Evolutionary conservation across 2,888 invertebrate genomes (phyloP), one percentile per base, ranked within the genome.

Genomic region (Tortricodes alternella): DNA sequence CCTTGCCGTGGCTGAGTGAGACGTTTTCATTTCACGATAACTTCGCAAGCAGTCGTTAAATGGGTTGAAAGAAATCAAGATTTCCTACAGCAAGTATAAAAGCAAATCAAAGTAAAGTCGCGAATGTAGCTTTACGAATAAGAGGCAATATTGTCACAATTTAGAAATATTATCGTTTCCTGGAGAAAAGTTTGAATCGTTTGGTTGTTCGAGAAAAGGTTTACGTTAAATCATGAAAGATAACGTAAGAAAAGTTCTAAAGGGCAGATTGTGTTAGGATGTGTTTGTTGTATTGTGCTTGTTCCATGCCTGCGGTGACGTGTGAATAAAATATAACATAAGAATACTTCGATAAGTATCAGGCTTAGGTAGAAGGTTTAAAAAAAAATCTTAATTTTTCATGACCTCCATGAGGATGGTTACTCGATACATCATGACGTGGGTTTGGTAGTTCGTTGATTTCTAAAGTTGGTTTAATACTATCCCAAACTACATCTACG

Each of bases 221-320:
- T 35, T 15, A 24, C 9, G 18, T 19, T 23, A 29, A 53, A 46
- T 32, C 23, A 46, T 19, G 23, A 13, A n/a, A 34, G 46, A 53
- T 46, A 32, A 53, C 16, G 23, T n/a, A 19, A 46, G 13, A 37
- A 19, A 35, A 23, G 46, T 46, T 35, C 24, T n/a, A 34, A 15
- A 48, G 21, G 27, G 43, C 13, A 53, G 41, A 53, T 48, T 48
- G 39, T 19, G 24, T 41, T 41, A 35, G 8, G 34, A 11, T 34
- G 35, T 24, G 48, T 38, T 53, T 24, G 48, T 29, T 46, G 35
- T 34, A 35, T 48, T 27, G 7, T 19, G 24, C 24, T 1, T 24
- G 7, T 34, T 53, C 27, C 32, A 23, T 37, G n/a, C n/a, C n/a
- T n/a, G n/a, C n/a, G n/a, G n/a, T 15, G 11, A 29, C 29, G 29